A percentile compares a stretch with the other conserved stretches of the same genome.
These are phyloP conservation scores for Delphinapterus leucas DNA, from an alignment of 2,113 vertebrate genomes.

Conservation along the genomic window DNA sequence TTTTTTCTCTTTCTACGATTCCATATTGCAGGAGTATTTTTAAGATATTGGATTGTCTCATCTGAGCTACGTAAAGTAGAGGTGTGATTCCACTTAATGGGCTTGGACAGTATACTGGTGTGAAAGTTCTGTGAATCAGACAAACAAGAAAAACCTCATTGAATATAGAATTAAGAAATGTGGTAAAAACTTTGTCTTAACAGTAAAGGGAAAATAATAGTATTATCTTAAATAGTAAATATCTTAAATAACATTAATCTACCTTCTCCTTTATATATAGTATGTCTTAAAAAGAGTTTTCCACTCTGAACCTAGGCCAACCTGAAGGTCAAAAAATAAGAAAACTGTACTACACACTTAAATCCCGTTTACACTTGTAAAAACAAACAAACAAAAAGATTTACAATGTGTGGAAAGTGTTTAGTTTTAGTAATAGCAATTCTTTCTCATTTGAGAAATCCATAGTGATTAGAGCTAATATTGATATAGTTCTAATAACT, in stretches of 20 bases:
- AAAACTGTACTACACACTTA: not conserved
- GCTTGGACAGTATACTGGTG: constrained; percentile 75
- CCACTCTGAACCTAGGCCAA: not conserved
- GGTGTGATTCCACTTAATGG: constrained; percentile 76
- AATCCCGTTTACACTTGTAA: not conserved
- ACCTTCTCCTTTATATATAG: not conserved
- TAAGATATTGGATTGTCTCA: constrained; percentile 75
- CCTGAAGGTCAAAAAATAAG: not conserved
- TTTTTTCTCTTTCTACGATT: constrained; percentile 76
- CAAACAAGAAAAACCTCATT: not conserved
- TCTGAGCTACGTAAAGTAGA: constrained; percentile 73
- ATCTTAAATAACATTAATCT: not conserved
- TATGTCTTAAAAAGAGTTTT: not conserved
- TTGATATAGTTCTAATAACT: not conserved
- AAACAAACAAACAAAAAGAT: not conserved
- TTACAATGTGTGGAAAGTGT: not conserved
- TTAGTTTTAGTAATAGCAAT: not conserved
- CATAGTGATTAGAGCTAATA: not conserved
- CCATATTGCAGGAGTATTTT: constrained; percentile 77
- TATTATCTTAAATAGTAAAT: not conserved
- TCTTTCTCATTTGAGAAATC: constrained; percentile 12
- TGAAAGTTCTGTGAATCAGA: constrained; percentile 72
- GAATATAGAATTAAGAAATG: not conserved
- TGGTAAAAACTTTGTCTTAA: not conserved
- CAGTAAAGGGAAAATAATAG: not conserved